Evolutionary conservation across 2,113 vertebrate genomes (phyloP).

Genomic region (Lasiurus borealis): DNA sequence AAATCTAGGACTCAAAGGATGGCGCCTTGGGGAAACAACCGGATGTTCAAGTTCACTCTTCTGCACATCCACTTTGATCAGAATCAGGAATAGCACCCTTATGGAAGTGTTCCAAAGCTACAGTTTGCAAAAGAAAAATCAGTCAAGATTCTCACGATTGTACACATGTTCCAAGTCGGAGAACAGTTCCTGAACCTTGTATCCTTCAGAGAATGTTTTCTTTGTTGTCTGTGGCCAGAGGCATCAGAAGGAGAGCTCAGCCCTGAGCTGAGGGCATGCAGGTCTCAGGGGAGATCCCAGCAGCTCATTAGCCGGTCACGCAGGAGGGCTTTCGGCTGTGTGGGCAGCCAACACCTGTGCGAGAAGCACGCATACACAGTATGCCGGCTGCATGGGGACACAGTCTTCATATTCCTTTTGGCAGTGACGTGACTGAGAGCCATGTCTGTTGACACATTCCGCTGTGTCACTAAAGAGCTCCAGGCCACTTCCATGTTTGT

Average conservation of each 20-base stretch:
- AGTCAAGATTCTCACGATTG: not conserved
- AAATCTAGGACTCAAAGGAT: not conserved
- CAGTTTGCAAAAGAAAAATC: not conserved
- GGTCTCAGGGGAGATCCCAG: not conserved
- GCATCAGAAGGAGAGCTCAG: not conserved
- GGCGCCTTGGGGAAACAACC: not conserved
- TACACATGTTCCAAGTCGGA: not conserved
- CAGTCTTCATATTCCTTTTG: constrained; percentile 85
- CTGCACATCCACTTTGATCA: not conserved
- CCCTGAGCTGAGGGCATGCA: not conserved
- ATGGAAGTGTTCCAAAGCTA: not conserved
- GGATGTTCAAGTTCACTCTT: not conserved
- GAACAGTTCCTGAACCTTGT: not conserved
- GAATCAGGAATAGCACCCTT: not conserved
- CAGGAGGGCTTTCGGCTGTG: not conserved
- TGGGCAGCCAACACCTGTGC: constrained; percentile 45
- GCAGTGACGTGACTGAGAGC: constrained; percentile 88
- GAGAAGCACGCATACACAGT: constrained; percentile 72
- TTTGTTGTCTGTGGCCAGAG: not conserved
- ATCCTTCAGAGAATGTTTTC: not conserved
- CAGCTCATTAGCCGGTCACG: not conserved
- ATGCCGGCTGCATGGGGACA: constrained; percentile 82
- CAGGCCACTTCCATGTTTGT: constrained; percentile 87
- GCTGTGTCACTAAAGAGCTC: constrained; percentile 87
- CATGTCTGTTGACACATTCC: constrained; percentile 85